Evolutionary conservation across 2,797 vertebrate species (phyloP).

Genomic region (Channallabes apus): DNA sequence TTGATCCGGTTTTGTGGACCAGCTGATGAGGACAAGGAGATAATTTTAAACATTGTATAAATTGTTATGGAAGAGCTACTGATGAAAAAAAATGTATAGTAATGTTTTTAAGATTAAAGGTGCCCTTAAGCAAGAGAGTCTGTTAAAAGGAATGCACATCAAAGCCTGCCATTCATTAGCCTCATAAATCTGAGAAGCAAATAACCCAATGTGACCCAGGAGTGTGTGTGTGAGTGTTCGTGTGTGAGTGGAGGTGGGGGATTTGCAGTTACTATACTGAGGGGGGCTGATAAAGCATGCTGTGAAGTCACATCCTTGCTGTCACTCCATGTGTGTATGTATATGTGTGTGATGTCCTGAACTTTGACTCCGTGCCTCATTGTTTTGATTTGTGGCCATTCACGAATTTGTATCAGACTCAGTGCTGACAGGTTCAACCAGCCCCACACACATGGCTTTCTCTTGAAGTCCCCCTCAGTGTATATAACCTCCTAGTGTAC

Average conservation of each 20-base stretch:
- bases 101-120: neutral
- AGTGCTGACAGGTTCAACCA: conserved; percentile 50
- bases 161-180: neutral
- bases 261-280: conserved; percentile 20
- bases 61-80: neutral
- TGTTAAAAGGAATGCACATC: neutral
- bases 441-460: conserved; percentile 41
- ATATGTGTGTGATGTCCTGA: neutral
- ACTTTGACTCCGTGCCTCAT: conserved; percentile 35
- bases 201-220: conserved; percentile 21
- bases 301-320: conserved; percentile 35
- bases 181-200: conserved; percentile 18
- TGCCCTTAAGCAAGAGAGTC: neutral
- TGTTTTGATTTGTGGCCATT: conserved; percentile 45
- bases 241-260: neutral
- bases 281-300: conserved; percentile 26
- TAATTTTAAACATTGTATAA: neutral
- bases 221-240: conserved; percentile 4
- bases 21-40: neutral
- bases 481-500: neutral
- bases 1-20: neutral
- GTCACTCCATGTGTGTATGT: conserved; percentile 24
- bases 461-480: conserved; percentile 35
- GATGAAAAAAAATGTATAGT: neutral
- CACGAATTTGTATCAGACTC: conserved; percentile 58